Evolutionary conservation across 1,140 invertebrate species (phyloP), one percentile per base, ranked within the genome.

Genomic region (Ceratina japonica): DNA sequence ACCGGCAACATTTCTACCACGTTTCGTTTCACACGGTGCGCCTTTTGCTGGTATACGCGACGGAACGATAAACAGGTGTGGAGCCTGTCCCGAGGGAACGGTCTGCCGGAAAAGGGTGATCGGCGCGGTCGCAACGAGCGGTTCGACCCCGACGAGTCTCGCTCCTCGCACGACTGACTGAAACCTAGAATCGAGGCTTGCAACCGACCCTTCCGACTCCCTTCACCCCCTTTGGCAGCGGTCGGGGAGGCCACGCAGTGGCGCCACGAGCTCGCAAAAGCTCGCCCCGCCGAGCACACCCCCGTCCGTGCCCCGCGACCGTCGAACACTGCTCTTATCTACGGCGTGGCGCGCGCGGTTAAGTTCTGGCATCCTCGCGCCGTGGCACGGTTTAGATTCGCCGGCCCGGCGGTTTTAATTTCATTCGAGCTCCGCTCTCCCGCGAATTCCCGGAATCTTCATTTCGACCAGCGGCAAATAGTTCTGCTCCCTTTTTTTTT

Each of bases 141-240:
- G 66, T 68, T 64, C 81, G 73, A 79, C 79, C 84, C 80, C 73
- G 49, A 73, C 82, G 79, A 86, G 66, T 77, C 85, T 84, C 85
- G 85, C 80, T 80, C 69, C 74, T 84, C 75, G 79, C 86, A 87
- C 85, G 82, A 87, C 85, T 86, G 75, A 86, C 69, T 78, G 77
- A 85, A 82, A 75, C 85, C 85, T 81, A 80, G 85, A 81, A 82
- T 64, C 74, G 71, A 69, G 83, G 83, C 65, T 86, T 65, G 83
- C 71, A 63, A 63, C 69, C 73, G 62, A 75, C 68, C 79, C 73
- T 10, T 18, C 54, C 54, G 7, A 22, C 24, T 49, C 31, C 31
- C 20, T 27, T 16, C 71, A 49, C 69, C 68, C 24, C 72, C 56
- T 61, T 44, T 12, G 18, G 31, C 37, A 54, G 44, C 27, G 22